Conservation (phyloP, 1,140 invertebrate genomes). For the Sarcophaga bullata region DNA sequence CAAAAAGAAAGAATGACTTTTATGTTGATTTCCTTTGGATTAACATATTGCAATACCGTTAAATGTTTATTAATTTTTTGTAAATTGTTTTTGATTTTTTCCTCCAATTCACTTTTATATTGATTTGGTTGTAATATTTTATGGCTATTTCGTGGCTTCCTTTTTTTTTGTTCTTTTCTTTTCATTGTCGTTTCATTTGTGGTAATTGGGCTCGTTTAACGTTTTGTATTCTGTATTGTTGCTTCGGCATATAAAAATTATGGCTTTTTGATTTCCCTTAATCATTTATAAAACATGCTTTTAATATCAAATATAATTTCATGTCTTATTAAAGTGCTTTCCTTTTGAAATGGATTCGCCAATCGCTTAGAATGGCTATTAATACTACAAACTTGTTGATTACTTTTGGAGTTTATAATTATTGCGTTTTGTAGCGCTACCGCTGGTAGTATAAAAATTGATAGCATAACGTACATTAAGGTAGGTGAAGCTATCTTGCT, state of each 20-base stretch:
- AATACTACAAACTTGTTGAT: constrained; percentile 22
- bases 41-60: constrained; percentile 34
- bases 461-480: background rate
- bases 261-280: constrained; percentile 37
- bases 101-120: background rate
- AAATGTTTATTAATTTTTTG: constrained; percentile 28
- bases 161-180: too few species aligned
- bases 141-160: background rate
- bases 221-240: background rate
- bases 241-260: background rate
- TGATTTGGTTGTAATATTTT: too few species aligned
- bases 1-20: background rate
- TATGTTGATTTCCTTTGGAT: constrained; percentile 22
- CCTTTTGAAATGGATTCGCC: background rate
- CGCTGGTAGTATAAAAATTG: background rate
- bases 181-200: background rate
- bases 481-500: too few species aligned
- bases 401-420: constrained; percentile 16
- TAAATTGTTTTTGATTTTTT: background rate
- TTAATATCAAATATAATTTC: constrained; percentile 14
- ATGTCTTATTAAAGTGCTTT: background rate
- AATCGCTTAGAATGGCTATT: background rate
- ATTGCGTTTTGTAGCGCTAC: constrained; percentile 1
- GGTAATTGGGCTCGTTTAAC: constrained; percentile 23
- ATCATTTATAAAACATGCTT: constrained; percentile 30